phyloP scores from a whole-genome alignment of 1,140 invertebrate genomes.

The Tribolium castaneum region DNA sequence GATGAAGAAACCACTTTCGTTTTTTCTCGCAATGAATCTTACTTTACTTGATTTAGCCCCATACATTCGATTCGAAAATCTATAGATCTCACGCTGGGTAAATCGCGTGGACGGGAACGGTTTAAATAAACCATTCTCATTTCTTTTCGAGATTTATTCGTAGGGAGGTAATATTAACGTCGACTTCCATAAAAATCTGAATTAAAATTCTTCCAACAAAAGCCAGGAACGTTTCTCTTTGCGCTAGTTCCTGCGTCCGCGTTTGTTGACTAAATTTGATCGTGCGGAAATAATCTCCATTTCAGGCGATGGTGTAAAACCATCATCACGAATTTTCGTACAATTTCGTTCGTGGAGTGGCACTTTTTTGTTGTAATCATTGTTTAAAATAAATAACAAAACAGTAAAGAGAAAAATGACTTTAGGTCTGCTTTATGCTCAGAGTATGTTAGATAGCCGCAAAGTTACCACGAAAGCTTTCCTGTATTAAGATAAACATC shows the following conservation, averaged over 20 bases:
- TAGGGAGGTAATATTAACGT: not conserved
- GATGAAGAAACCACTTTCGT: not conserved
- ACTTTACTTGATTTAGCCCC: not conserved
- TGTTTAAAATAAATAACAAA: no score
- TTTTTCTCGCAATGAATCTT: not conserved
- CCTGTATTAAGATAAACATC: not conserved
- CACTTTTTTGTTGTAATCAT: no score
- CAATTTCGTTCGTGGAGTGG: no score
- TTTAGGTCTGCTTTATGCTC: not conserved
- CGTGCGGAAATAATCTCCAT: constrained; percentile 19
- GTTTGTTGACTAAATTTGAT: constrained; percentile 8
- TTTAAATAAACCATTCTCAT: constrained; percentile 14
- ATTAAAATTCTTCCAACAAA: constrained; percentile 16
- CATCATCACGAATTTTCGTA: not conserved
- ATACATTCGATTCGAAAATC: constrained; percentile 3
- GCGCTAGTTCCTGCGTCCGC: constrained; percentile 3
- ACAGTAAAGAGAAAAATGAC: not conserved
- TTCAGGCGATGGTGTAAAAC: not conserved
- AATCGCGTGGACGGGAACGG: not conserved
- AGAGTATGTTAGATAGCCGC: not conserved
- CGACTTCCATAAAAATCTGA: constrained; percentile 3
- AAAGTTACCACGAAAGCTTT: not conserved
- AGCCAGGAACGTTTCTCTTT: not conserved
- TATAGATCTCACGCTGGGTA: not conserved
- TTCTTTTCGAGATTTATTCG: not conserved